These are phyloP conservation scores for Trissoscelio sp. DNA, from an alignment of 2,888 invertebrate genomes.

Conservation along the genomic window DNA sequence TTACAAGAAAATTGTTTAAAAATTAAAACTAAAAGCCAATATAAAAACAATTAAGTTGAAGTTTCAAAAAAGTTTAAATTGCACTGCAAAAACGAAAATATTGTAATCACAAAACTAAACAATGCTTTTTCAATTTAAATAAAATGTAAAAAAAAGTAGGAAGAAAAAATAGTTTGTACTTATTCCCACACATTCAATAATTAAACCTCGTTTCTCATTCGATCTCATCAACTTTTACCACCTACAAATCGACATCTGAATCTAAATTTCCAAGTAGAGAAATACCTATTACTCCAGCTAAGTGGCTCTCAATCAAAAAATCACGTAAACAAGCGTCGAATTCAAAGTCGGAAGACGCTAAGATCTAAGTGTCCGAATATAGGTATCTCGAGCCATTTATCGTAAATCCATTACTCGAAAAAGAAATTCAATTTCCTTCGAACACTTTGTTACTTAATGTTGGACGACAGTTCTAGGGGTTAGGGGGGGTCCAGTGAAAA, in stretches of 20 bases:
- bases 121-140: too few relatives aligned
- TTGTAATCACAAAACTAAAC: too few relatives aligned
- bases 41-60: too few relatives aligned
- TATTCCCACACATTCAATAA: too few relatives aligned
- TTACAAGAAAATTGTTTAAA: too few relatives aligned
- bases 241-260: constrained; percentile 15
- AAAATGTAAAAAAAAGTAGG: not conserved
- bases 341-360: constrained; percentile 15
- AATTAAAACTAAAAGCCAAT: too few relatives aligned
- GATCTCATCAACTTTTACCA: constrained; percentile 1
- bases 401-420: constrained; percentile 47
- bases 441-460: constrained; percentile 47
- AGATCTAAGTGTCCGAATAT: constrained; percentile 20
- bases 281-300: constrained; percentile 13
- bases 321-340: constrained; percentile 11
- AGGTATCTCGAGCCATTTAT: constrained; percentile 34
- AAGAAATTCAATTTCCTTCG: constrained; percentile 47
- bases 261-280: constrained; percentile 20
- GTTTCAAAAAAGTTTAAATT: too few relatives aligned
- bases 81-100: too few relatives aligned
- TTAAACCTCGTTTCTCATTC: too few relatives aligned
- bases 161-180: not conserved
- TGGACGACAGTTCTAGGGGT: constrained; percentile 6
- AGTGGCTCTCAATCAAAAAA: constrained; percentile 18
- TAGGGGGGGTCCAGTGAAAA: constrained; percentile 8